A percentile compares a stretch with the other conserved stretches of the same genome.
Evolutionary conservation across 2,113 vertebrate species (phyloP).

Genomic region (Takifugu flavidus): DNA sequence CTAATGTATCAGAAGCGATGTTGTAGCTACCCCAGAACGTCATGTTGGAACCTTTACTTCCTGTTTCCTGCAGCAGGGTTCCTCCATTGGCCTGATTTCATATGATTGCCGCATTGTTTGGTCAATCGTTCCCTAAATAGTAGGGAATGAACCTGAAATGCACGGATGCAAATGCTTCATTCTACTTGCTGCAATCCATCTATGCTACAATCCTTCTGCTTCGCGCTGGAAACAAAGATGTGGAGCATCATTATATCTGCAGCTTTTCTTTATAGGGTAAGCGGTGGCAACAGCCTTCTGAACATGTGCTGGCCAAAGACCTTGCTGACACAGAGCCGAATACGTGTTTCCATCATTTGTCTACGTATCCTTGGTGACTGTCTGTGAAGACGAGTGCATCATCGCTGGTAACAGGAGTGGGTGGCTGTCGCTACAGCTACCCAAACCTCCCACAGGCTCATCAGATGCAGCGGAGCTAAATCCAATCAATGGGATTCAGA

Average conservation of each 20-base stretch:
- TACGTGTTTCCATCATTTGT: conserved; percentile 60
- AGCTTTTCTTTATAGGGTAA: conserved; percentile 4
- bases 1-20: too few species aligned
- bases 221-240: too few species aligned
- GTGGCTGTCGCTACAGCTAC: conserved; percentile 28
- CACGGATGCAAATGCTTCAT: too few species aligned
- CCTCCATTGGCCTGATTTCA: too few species aligned
- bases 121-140: too few species aligned
- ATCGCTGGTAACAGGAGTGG: conserved; percentile 51
- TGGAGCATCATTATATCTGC: not conserved
- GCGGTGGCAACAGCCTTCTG: conserved; percentile 31
- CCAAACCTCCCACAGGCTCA: conserved; percentile 49
- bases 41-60: too few species aligned
- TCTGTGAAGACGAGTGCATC: conserved; percentile 54
- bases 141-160: too few species aligned
- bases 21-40: too few species aligned
- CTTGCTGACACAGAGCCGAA: conserved; percentile 55
- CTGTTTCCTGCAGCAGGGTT: too few species aligned
- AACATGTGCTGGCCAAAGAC: conserved; percentile 48
- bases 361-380: conserved; percentile 44
- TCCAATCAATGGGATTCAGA: conserved; percentile 46
- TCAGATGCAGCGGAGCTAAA: conserved; percentile 36
- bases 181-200: too few species aligned
- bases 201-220: too few species aligned
- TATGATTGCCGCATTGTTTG: too few species aligned